Base-by-base conservation (phyloP, 2,797 vertebrate genomes). In the Orientallactaga sibirica region DNA sequence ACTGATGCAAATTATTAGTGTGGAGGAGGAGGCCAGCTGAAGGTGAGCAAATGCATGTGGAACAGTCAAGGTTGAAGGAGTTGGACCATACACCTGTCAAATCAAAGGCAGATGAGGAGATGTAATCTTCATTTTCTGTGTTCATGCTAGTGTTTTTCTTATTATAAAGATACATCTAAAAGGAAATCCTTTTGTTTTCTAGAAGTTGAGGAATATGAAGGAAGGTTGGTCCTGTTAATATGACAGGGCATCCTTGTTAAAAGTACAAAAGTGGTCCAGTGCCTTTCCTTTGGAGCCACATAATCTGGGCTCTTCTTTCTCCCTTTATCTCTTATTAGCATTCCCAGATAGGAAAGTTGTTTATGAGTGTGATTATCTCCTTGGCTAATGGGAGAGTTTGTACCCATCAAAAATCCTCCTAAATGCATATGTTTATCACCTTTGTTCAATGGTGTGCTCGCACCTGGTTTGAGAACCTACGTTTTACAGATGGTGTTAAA, bases 41-140 rank as follows among this genome's bases (percentile, higher is more conserved):
- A 86, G 15, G 19, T 14, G 58, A 61, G 43, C n/a, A 77, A 80
- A 73, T 5, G 1, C 61, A 80, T 52, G 41, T 83, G 64, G 41
- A 9, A 16, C 55, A 64, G 43, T 48, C 2, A 37, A 27, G 4
- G 15, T 3, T 22, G 0, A 41, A 37, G 48, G 15, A 80, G 61
- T 27, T 1, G 2, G 0, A 9, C 14, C 3, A 19, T 19, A 33
- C 1, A 16, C 9, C 10, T 62, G 22, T 87, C 33, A 24, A 4
- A 0, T 48, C 2, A 33, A 33, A 92, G 5, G 22, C 70, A 20
- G 4, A 18, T 33, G 0, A 5, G 66, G 14, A 91, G 82, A 41
- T 27, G 5, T 66, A 85, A 52, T 14, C 24, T 79, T 29, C 33
- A 4, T 20, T 11, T 61, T 33, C 8, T 67, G 2, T n/a, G 4